Evolutionary conservation across 37 sponge, comb jelly and placozoan species (phyloP).

Genomic region (Agelas oroides): DNA sequence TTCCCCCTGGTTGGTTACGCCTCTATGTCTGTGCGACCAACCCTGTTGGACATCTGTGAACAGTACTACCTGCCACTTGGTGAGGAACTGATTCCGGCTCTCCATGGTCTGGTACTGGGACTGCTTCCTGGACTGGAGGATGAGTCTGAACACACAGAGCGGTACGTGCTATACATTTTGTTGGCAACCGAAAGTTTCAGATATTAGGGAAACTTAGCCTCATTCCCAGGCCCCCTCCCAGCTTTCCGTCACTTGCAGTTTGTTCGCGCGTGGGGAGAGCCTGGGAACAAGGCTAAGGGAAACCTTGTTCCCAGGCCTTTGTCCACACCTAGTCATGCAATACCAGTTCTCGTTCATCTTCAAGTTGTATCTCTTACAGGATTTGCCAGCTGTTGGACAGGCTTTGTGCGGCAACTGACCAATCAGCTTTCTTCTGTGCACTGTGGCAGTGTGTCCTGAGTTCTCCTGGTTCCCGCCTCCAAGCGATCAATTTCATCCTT

Average conservation of each 20-base stretch:
- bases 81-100: slow-evolving; percentile 62
- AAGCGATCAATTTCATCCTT: slow-evolving; percentile 43
- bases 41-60: slow-evolving; percentile 82
- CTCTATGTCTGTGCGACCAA: slow-evolving; percentile 82
- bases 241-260: too few species aligned
- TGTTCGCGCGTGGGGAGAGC: too few species aligned
- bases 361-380: background rate
- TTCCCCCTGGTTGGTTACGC: slow-evolving; percentile 86
- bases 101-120: slow-evolving; percentile 84
- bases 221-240: background rate
- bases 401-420: slow-evolving; percentile 26
- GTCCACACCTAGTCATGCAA: too few species aligned
- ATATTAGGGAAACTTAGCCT: too few species aligned
- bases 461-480: slow-evolving; percentile 45
- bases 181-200: too few species aligned
- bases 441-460: slow-evolving; percentile 66
- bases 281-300: too few species aligned
- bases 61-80: slow-evolving; percentile 82
- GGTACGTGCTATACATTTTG: slow-evolving; percentile 15
- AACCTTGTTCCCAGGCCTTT: too few species aligned
- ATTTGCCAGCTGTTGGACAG: slow-evolving; percentile 50
- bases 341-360: background rate
- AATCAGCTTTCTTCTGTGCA: slow-evolving; percentile 42
- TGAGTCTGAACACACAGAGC: slow-evolving; percentile 73
- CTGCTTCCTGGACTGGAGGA: slow-evolving; percentile 92